A percentile compares a stretch with the other conserved stretches of the same genome.
phyloP scores from a whole-genome alignment of 2,113 vertebrate species.

The Emydocephalus ijimae region DNA sequence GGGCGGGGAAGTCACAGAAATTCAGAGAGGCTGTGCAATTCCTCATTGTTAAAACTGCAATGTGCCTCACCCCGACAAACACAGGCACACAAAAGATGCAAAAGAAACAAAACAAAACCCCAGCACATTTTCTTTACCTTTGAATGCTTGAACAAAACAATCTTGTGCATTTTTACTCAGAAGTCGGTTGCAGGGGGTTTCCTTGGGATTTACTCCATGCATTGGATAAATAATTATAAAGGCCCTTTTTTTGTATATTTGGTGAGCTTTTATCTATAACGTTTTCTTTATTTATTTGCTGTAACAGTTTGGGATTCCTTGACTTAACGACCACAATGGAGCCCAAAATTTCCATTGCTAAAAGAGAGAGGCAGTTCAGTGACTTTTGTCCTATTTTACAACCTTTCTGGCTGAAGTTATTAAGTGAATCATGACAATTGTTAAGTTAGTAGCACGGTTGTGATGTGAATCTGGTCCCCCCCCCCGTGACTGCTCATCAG shows the following conservation, averaged over 20 bases:
- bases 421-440: no score
- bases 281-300: constrained; percentile 51
- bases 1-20: background rate
- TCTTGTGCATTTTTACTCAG: background rate
- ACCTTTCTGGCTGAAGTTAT: no score
- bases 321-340: background rate
- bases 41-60: constrained; percentile 14
- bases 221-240: background rate
- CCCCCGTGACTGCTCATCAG: no score
- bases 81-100: constrained; percentile 42
- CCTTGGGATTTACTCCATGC: background rate
- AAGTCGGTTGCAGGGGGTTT: background rate
- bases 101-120: background rate
- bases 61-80: constrained; percentile 21
- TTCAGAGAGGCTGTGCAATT: background rate
- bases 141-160: background rate
- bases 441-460: no score
- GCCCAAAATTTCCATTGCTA: background rate
- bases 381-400: background rate
- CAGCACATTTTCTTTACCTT: constrained; percentile 9
- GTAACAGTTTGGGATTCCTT: constrained; percentile 31
- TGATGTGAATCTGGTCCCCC: no score
- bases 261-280: constrained; percentile 50
- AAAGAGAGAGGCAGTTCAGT: background rate
- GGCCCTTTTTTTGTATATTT: constrained; percentile 60